Percentiles rank a stretch among this genome's conserved stretches.
Conservation (phyloP, 53 echinoderm and acorn worm species). For the Pentamera pediparva region DNA sequence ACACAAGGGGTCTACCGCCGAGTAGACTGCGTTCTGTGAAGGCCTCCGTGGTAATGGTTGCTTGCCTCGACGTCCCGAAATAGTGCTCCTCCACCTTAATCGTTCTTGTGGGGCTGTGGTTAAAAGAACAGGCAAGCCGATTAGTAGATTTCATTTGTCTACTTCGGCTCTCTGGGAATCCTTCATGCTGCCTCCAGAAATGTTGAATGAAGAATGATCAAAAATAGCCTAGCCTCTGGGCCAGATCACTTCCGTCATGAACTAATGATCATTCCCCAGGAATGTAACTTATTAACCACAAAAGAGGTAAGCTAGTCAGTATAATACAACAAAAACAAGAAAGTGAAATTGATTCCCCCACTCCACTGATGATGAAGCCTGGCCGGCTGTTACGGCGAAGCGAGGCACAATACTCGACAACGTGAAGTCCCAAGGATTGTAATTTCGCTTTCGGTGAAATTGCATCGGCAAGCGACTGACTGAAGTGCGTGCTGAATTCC, state of each 20-base stretch:
- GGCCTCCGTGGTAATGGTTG: slow-evolving; percentile 33
- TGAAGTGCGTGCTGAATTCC: background rate
- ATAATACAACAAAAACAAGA: too few species aligned
- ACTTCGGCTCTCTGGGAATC: slow-evolving; percentile 13
- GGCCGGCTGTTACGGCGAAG: too few species aligned
- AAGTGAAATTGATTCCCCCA: slow-evolving; percentile 15
- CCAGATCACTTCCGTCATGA: too few species aligned
- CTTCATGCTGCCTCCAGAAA: slow-evolving; percentile 23
- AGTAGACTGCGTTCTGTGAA: slow-evolving; percentile 34
- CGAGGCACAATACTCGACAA: too few species aligned
- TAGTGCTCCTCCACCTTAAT: slow-evolving; percentile 27
- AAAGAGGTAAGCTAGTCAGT: too few species aligned
- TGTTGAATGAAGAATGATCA: too few species aligned
- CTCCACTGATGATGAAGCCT: background rate
- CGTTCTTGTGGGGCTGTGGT: slow-evolving; percentile 29
- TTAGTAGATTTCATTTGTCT: slow-evolving; percentile 28
- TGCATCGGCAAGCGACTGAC: too few species aligned
- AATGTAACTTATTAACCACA: too few species aligned
- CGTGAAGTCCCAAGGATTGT: too few species aligned
- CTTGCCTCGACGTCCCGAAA: slow-evolving; percentile 34
- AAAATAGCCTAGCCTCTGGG: too few species aligned
- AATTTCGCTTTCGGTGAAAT: slow-evolving; percentile 35
- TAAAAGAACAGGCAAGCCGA: slow-evolving; percentile 8
- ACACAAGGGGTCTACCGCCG: slow-evolving; percentile 30
- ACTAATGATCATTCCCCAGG: too few species aligned